phyloP scores from a whole-genome alignment of 2,797 vertebrate genomes.

The Numenius phaeopus region DNA sequence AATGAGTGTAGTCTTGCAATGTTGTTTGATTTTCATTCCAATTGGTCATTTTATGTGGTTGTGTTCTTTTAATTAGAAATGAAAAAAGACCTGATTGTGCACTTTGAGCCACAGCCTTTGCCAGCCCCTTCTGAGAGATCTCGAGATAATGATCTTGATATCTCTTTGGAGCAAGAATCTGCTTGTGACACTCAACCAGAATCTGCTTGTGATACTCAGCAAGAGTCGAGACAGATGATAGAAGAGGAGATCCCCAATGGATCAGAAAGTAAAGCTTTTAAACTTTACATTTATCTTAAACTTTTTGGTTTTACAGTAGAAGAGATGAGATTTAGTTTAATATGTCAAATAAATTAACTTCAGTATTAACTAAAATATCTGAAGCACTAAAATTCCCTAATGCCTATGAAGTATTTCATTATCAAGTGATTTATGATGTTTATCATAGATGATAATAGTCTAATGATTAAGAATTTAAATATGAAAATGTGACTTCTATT shows the following conservation, averaged over 20 bases:
- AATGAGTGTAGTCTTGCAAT: neutral
- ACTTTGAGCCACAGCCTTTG: constrained; percentile 89
- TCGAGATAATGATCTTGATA: constrained; percentile 88
- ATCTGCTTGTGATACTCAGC: neutral
- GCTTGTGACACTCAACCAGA: constrained; percentile 42
- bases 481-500: neutral
- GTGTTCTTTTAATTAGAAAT: constrained; percentile 80
- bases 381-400: neutral
- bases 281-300: neutral
- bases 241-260: constrained; percentile 9
- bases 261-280: constrained; percentile 56
- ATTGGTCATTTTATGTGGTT: neutral
- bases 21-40: constrained; percentile 22
- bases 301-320: neutral
- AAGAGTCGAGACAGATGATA: neutral
- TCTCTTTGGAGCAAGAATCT: constrained; percentile 85
- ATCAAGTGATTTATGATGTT: neutral
- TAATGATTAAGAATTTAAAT: neutral
- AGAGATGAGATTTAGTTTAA: neutral
- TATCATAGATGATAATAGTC: neutral
- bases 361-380: neutral
- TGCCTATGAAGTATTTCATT: neutral
- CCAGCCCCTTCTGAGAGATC: constrained; percentile 78
- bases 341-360: neutral
- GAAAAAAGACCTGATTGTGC: constrained; percentile 87